Percentiles rank a stretch among this genome's conserved stretches.
Evolutionary conservation across 2,113 vertebrate genomes (phyloP).

Genomic region (Anthoscopus minutus): DNA sequence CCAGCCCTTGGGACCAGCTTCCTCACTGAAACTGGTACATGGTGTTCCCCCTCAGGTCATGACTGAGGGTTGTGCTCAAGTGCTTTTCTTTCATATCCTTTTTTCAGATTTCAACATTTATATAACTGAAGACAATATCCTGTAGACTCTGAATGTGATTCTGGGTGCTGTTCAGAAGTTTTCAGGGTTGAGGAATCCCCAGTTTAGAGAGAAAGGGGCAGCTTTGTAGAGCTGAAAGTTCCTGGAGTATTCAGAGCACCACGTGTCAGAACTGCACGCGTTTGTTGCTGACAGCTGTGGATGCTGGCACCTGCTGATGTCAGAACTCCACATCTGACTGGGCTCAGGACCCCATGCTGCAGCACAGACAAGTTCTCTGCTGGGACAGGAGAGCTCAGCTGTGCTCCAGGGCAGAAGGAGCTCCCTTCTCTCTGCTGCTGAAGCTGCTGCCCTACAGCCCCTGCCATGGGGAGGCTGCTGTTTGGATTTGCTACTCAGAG

Average conservation of each 20-base stretch:
- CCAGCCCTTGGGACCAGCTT: neutral
- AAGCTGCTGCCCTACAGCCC: neutral
- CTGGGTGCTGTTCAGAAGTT: neutral
- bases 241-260: neutral
- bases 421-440: neutral
- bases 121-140: neutral
- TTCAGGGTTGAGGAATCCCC: neutral
- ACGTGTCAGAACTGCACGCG: too few species aligned
- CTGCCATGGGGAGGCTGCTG: fast-evolving
- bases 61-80: neutral
- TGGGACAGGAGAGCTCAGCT: neutral
- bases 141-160: neutral
- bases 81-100: neutral
- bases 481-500: fast-evolving
- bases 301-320: fast-evolving
- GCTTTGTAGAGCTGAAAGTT: neutral
- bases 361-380: fast-evolving
- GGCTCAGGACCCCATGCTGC: neutral
- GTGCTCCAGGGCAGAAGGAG: neutral
- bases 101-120: neutral
- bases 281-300: neutral
- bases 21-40: neutral
- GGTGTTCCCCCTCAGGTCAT: neutral
- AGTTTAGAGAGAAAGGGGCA: neutral
- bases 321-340: fast-evolving